These are phyloP conservation scores for Monopterus albus DNA, from an alignment of 2,113 vertebrate species.

Conservation along the genomic window DNA sequence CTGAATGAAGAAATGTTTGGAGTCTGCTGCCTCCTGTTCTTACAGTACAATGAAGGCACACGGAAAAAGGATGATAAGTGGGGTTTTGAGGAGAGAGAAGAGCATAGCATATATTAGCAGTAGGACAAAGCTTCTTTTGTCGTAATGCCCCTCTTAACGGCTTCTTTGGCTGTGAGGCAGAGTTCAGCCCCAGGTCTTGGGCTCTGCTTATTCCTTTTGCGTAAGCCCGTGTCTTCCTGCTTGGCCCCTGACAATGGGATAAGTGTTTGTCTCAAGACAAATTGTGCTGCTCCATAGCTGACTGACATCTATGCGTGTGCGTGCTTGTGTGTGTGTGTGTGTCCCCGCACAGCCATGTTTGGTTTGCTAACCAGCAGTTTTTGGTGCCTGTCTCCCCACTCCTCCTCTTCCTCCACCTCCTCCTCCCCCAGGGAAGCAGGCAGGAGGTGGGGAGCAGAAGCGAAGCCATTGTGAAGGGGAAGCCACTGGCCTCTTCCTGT, in stretches of 20 bases:
- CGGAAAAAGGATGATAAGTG: conserved; percentile 57
- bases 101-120: conserved; percentile 67
- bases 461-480: conserved; percentile 99
- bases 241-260: conserved; percentile 75
- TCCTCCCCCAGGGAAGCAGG: conserved; percentile 86
- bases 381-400: conserved; percentile 85
- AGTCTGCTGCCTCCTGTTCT: conserved; percentile 21
- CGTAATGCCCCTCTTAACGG: conserved; percentile 66
- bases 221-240: conserved; percentile 71
- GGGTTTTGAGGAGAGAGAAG: conserved; percentile 57
- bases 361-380: conserved; percentile 74
- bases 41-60: conserved; percentile 24
- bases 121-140: conserved; percentile 75
- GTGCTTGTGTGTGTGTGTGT: conserved; percentile 18
- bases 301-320: conserved; percentile 51
- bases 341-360: conserved; percentile 61
- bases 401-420: conserved; percentile 73
- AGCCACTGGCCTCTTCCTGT: conserved; percentile 99
- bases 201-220: conserved; percentile 73
- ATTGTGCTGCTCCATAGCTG: conserved; percentile 57
- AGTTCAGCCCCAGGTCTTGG: conserved; percentile 73
- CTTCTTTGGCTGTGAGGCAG: conserved; percentile 66
- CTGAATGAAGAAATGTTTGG: conserved; percentile 31
- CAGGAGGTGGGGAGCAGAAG: conserved; percentile 96
- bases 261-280: conserved; percentile 78